phyloP scores from a whole-genome alignment of 2,113 vertebrate genomes.

The Vanacampus margaritifer region DNA sequence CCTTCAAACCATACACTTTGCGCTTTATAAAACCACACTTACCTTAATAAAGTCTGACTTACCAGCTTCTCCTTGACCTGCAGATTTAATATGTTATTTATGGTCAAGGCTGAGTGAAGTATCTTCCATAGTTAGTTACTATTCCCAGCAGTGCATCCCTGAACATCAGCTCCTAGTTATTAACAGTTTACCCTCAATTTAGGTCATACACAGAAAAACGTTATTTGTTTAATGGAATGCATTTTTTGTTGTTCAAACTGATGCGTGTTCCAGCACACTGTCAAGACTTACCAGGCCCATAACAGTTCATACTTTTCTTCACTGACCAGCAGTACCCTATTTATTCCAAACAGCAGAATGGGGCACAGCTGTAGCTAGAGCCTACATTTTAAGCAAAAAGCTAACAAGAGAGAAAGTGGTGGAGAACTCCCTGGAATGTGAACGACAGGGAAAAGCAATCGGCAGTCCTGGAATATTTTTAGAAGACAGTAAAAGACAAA shows the following conservation, averaged over 20 bases:
- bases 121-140: constrained; percentile 79
- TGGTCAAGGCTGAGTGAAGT: constrained; percentile 53
- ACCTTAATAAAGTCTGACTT: constrained; percentile 55
- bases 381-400: constrained; percentile 81
- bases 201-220: constrained; percentile 87
- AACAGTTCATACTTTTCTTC: constrained; percentile 88
- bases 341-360: constrained; percentile 90
- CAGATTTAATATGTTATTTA: constrained; percentile 42
- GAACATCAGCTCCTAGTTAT: constrained; percentile 60
- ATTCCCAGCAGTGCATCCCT: constrained; percentile 63
- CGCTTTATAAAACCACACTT: constrained; percentile 41
- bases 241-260: constrained; percentile 56
- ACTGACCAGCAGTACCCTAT: constrained; percentile 86
- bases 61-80: constrained; percentile 59
- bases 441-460: constrained; percentile 58
- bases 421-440: constrained; percentile 60
- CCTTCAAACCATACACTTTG: constrained; percentile 46
- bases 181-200: constrained; percentile 56
- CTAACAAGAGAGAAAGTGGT: constrained; percentile 59
- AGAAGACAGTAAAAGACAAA: constrained; percentile 68
- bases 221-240: constrained; percentile 57
- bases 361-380: constrained; percentile 85
- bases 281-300: constrained; percentile 88
- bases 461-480: constrained; percentile 62
- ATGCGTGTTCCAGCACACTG: constrained; percentile 78